phyloP scores from a whole-genome alignment of 2,113 vertebrate genomes.

The Saccopteryx leptura region DNA sequence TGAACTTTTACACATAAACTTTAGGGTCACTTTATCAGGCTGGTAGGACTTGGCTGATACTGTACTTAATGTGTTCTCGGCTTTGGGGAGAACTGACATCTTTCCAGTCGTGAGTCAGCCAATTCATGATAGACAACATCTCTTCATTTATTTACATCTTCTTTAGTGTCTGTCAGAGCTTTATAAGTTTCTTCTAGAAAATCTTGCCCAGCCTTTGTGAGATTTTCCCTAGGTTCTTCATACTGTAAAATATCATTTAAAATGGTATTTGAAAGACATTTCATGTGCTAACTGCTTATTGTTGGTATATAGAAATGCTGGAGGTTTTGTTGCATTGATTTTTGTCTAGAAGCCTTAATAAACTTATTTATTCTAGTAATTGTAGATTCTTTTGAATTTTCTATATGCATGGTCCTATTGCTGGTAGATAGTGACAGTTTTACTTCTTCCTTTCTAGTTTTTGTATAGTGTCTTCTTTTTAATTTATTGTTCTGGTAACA shows the following conservation, averaged over 20 bases:
- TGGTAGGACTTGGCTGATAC: slow-evolving; percentile 6
- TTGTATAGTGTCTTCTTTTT: neutral
- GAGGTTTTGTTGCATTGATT: slow-evolving; percentile 25
- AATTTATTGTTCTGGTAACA: neutral
- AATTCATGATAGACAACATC: neutral
- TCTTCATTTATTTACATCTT: slow-evolving; percentile 24
- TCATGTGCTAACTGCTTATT: slow-evolving; percentile 16
- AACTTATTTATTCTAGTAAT: slow-evolving; percentile 38
- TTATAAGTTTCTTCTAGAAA: slow-evolving; percentile 21
- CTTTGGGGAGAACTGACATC: neutral
- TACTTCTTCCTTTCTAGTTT: slow-evolving; percentile 48
- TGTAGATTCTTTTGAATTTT: slow-evolving; percentile 32
- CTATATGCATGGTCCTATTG: neutral
- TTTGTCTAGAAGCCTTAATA: slow-evolving; percentile 15
- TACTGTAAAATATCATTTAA: slow-evolving; percentile 31
- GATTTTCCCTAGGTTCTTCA: neutral
- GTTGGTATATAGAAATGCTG: neutral
- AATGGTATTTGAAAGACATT: slow-evolving; percentile 3
- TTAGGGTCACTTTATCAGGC: slow-evolving; percentile 8
- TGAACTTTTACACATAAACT: slow-evolving; percentile 11
- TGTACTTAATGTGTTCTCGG: neutral
- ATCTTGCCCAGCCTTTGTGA: neutral
- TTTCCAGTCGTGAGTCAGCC: neutral
- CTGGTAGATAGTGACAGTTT: neutral
- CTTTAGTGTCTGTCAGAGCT: neutral